A percentile compares a stretch with the other conserved stretches of the same genome.
Conservation (phyloP, 2,113 vertebrate genomes). For the Shinisaurus crocodilurus region DNA sequence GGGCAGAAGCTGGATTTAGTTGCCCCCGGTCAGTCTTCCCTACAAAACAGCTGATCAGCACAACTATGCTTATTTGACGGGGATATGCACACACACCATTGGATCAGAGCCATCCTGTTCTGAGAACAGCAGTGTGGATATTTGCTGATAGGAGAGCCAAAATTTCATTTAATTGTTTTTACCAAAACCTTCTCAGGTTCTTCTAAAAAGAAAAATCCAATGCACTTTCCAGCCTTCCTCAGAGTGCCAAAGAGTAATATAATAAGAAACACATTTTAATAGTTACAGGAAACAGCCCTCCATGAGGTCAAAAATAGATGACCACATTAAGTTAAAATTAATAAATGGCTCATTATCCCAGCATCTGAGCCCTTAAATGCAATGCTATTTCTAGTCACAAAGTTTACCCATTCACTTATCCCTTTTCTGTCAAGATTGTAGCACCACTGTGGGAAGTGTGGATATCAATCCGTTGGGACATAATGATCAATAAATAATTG, state of each 20-base stretch:
- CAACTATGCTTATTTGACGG: neutral
- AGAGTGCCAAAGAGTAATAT: constrained; percentile 3
- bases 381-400: constrained; percentile 22
- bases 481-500: neutral
- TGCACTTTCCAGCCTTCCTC: neutral
- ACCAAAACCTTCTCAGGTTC: neutral
- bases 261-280: constrained; percentile 1
- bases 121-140: neutral
- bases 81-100: neutral
- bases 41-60: neutral
- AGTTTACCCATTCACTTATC: neutral
- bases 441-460: neutral
- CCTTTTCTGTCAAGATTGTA: neutral
- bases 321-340: constrained; percentile 16
- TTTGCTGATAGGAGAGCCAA: neutral
- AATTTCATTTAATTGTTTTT: neutral
- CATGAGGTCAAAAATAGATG: constrained; percentile 4
- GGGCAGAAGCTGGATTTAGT: neutral
- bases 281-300: neutral
- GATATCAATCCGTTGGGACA: neutral
- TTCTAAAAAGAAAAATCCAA: neutral
- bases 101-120: neutral
- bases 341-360: constrained; percentile 21
- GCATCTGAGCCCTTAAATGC: constrained; percentile 21
- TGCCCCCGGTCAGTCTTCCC: neutral